Evolutionary conservation across 2,888 invertebrate genomes (phyloP).

Genomic region (Artemia sinica): DNA sequence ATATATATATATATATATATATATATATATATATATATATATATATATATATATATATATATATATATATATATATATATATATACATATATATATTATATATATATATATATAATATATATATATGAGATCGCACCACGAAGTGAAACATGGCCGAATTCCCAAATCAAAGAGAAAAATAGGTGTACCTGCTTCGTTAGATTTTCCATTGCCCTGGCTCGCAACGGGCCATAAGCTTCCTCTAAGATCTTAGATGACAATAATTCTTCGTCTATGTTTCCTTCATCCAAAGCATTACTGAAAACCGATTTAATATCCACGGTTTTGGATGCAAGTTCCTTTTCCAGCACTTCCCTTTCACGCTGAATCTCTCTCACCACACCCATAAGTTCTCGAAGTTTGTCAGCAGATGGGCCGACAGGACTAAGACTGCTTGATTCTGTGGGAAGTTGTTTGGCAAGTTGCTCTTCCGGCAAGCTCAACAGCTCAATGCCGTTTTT

Average conservation of each 20-base stretch:
- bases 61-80: too few relatives aligned
- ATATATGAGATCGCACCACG: too few relatives aligned
- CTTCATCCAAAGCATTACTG: slow-evolving; percentile 51
- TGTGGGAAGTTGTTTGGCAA: slow-evolving; percentile 33
- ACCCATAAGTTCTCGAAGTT: slow-evolving; percentile 50
- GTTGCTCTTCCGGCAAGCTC: slow-evolving; percentile 48
- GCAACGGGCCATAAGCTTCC: slow-evolving; percentile 53
- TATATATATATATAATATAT: too few relatives aligned
- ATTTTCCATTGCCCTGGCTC: slow-evolving; percentile 57
- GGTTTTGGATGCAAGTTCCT: slow-evolving; percentile 58
- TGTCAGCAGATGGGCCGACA: slow-evolving; percentile 41
- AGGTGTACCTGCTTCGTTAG: slow-evolving; percentile 46
- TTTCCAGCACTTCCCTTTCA: slow-evolving; percentile 74
- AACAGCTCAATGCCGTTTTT: slow-evolving; percentile 61
- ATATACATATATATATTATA: too few relatives aligned
- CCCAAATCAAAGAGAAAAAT: too few relatives aligned
- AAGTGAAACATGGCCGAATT: too few relatives aligned
- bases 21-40: too few relatives aligned
- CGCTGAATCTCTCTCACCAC: slow-evolving; percentile 66
- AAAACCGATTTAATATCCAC: slow-evolving; percentile 68
- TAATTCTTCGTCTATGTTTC: slow-evolving; percentile 57
- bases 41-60: too few relatives aligned
- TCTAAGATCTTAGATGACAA: slow-evolving; percentile 50
- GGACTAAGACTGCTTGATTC: background rate
- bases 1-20: too few relatives aligned